Evolutionary conservation across 2,797 vertebrate species (phyloP).

Genomic region (Hippopotamyrus pictus): DNA sequence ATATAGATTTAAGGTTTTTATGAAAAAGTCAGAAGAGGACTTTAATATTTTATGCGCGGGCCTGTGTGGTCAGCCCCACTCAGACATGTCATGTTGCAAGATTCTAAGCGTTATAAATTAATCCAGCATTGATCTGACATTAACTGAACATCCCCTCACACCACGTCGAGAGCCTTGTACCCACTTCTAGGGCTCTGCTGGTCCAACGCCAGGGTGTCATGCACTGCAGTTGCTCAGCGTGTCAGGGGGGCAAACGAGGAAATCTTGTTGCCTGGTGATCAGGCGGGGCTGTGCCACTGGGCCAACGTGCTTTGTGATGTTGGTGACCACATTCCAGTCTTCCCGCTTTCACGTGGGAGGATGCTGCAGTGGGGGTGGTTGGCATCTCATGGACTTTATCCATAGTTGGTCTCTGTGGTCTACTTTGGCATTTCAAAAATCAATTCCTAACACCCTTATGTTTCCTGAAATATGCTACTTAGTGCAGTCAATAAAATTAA

Average conservation of each 20-base stretch:
- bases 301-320: not conserved
- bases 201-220: not conserved
- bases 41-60: conserved; percentile 10
- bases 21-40: conserved; percentile 1
- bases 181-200: not conserved
- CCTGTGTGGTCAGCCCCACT: not conserved
- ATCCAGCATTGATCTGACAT: not conserved
- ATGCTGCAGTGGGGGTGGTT: not conserved
- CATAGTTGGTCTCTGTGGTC: not conserved
- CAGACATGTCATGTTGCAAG: conserved; percentile 5
- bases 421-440: not conserved
- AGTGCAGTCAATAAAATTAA: not conserved
- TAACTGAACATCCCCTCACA: not conserved
- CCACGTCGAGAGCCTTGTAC: not conserved
- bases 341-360: not conserved
- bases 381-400: not conserved
- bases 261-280: not conserved
- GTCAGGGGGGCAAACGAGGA: not conserved
- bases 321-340: not conserved
- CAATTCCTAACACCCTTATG: not conserved
- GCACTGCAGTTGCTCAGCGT: not conserved
- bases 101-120: not conserved
- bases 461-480: not conserved
- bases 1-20: conserved; percentile 11
- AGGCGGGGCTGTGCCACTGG: not conserved